Percentiles rank a stretch among this genome's conserved stretches.
Evolutionary conservation across 2,888 invertebrate genomes (phyloP).

Genomic region (Euphydryas editha): DNA sequence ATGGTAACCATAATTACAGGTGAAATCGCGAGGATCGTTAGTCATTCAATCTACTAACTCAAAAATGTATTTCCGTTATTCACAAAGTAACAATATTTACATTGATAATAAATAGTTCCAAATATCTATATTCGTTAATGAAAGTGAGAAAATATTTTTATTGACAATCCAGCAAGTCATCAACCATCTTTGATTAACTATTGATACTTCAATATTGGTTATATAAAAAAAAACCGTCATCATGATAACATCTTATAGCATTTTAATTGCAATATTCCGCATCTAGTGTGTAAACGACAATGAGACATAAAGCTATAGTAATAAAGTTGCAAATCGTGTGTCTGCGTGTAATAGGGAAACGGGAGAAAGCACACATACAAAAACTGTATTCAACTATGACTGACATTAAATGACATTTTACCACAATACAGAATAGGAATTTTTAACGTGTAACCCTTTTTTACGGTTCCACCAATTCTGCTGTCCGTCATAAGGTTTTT

Average conservation of each 20-base stretch:
- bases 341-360: constrained; percentile 31
- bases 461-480: too few relatives aligned
- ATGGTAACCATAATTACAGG: too few relatives aligned
- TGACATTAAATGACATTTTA: too few relatives aligned
- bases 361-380: constrained; percentile 33
- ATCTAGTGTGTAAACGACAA: constrained; percentile 5
- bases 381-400: too few relatives aligned
- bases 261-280: constrained; percentile 28
- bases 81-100: too few relatives aligned
- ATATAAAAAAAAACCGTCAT: neutral
- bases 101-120: too few relatives aligned
- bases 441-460: too few relatives aligned
- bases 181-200: neutral
- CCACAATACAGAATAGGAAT: too few relatives aligned
- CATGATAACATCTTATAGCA: constrained; percentile 21
- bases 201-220: neutral
- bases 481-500: too few relatives aligned
- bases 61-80: too few relatives aligned
- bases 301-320: neutral
- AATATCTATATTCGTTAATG: neutral
- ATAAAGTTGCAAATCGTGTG: constrained; percentile 13
- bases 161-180: neutral
- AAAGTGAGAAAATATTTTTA: neutral
- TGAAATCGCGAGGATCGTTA: too few relatives aligned
- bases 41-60: too few relatives aligned